Base-by-base conservation (phyloP, 2,113 vertebrate species). In the Tupaia chinensis region DNA sequence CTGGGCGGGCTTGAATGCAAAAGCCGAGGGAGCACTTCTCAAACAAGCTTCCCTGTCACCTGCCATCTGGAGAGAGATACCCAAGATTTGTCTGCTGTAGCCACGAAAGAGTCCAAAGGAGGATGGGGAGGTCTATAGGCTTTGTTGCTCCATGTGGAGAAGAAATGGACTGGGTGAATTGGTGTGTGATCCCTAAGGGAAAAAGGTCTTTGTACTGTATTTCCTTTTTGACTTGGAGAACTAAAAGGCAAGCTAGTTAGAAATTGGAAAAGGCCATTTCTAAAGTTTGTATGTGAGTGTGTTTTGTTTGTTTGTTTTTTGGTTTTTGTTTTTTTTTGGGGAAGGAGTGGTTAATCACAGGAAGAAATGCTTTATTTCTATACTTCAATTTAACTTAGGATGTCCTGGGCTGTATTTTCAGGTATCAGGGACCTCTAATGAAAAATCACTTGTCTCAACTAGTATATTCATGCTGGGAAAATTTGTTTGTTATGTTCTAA, bases 191-290 rank as follows among this genome's bases (percentile, higher is more conserved):
- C 63, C 69, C 20, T 63, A 58, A 77, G 58, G 85, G 72, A 56
- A 82, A 87, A 56, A 17, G 7, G 20, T 72, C 15, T 90, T 81
- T 65, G 58, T 44, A 53, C 53, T 70, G 0, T 78, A 20, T 85
- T 82, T 91, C 94, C 94, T 92, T 96, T 91, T 76, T 74, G 68
- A 60, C 70, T n/a, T 44, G 54, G 58, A 93, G 69, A 85, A 13
- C 15, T 65, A 32, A 54, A 83, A 79, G 72, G 15, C 34, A 82
- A 79, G 16, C 53, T 70, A 89, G 74, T 82, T 79, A 83, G 68
- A 88, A 83, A 7, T 34, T 80, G 70, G 77, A 95, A 88, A 69
- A 94, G 34, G 58, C 68, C 27, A 16, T 63, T 72, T 29, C 56
- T 85, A 15, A 73, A 90, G 34, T 94, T n/a, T 68, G 82, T 34